Evolutionary conservation across 2,797 vertebrate species (phyloP).

Genomic region (Characodon lateralis): DNA sequence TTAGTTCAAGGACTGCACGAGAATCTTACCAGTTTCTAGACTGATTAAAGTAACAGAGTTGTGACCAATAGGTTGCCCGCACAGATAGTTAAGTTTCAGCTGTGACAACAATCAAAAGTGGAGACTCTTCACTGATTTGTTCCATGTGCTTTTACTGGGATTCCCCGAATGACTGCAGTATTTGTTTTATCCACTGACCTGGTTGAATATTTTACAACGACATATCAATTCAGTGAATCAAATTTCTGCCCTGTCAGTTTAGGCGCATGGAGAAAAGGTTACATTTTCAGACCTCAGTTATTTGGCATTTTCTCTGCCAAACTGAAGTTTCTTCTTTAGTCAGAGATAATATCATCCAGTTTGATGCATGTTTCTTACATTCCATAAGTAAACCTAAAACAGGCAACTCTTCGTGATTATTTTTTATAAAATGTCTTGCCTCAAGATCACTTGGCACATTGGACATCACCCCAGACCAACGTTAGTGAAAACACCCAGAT

Average conservation of each 20-base stretch:
- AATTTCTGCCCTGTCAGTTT: not conserved
- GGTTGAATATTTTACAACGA: not conserved
- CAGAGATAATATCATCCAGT: not conserved
- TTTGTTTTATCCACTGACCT: not conserved
- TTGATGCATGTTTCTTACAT: not conserved
- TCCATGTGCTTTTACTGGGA: not conserved
- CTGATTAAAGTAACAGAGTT: not conserved
- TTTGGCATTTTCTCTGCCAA: not conserved
- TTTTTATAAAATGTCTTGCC: not conserved
- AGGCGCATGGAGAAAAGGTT: not conserved
- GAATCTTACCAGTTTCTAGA: too few species aligned
- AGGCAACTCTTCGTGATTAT: not conserved
- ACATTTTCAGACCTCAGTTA: not conserved
- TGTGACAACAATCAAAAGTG: not conserved
- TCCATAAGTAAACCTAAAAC: not conserved
- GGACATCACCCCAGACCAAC: constrained; percentile 12
- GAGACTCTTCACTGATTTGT: not conserved
- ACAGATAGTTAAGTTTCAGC: not conserved
- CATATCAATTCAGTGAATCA: not conserved
- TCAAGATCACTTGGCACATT: constrained; percentile 15
- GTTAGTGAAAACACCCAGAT: constrained; percentile 38
- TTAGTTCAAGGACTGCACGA: too few species aligned
- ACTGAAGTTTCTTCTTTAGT: not conserved
- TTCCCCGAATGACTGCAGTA: not conserved
- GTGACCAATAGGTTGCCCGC: not conserved